phyloP scores from a whole-genome alignment of 2,888 invertebrate species.

The Cantharis lateralis region DNA sequence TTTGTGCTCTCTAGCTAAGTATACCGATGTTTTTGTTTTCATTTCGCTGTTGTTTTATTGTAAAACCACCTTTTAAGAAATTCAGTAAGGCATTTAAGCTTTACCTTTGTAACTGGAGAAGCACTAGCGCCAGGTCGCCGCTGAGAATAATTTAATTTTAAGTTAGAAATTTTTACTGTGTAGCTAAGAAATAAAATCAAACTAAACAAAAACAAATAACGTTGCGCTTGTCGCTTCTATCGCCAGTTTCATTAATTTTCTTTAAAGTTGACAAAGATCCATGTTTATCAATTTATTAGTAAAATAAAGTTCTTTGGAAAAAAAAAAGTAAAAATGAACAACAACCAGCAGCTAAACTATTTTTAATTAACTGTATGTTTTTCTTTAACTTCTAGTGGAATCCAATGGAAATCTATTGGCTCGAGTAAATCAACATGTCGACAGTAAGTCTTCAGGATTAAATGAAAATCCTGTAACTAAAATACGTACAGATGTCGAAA shows the following conservation, averaged over 20 bases:
- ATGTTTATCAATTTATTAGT: background rate
- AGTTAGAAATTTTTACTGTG: background rate
- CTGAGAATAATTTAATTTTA: background rate
- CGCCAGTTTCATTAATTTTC: background rate
- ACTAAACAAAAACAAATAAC: background rate
- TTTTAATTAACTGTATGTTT: background rate
- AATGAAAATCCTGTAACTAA: slow-evolving; percentile 58
- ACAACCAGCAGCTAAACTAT: background rate
- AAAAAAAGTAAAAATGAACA: background rate
- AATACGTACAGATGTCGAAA: slow-evolving; percentile 61
- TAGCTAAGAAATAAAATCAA: background rate
- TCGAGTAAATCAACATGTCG: slow-evolving; percentile 49
- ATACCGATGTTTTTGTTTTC: background rate
- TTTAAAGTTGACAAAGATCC: background rate
- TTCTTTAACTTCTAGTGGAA: slow-evolving; percentile 46
- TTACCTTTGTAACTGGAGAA: no score
- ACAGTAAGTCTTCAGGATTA: slow-evolving; percentile 41
- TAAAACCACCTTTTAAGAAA: background rate
- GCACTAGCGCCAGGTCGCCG: no score
- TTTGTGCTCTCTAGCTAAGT: background rate
- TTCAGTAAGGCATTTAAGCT: background rate
- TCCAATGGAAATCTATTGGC: slow-evolving; percentile 55
- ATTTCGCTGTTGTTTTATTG: background rate
- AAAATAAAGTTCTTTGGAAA: background rate
- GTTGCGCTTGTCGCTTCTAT: background rate